A percentile compares a stretch with the other conserved stretches of the same genome.
These are phyloP conservation scores for Entelurus aequoreus DNA, from an alignment of 2,113 vertebrate genomes.

Conservation along the genomic window DNA sequence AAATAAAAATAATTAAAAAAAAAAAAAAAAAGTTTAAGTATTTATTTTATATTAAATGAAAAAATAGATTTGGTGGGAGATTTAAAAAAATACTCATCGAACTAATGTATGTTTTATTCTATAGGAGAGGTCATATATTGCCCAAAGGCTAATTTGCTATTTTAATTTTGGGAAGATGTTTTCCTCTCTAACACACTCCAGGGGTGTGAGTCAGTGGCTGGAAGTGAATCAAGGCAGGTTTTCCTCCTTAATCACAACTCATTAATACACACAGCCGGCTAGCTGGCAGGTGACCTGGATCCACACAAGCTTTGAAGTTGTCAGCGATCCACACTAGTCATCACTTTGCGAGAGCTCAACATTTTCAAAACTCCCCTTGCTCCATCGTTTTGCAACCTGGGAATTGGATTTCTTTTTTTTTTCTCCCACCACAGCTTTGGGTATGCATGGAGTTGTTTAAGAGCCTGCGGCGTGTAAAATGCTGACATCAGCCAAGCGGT, in stretches of 20 bases:
- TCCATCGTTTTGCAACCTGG: conserved; percentile 40
- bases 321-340: conserved; percentile 59
- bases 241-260: conserved; percentile 48
- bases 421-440: conserved; percentile 27
- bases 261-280: conserved; percentile 40
- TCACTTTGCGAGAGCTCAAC: conserved; percentile 61
- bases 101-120: conserved; percentile 5
- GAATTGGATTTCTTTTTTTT: conserved; percentile 38
- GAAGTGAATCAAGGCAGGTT: conserved; percentile 34
- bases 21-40: too few relatives aligned
- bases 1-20: too few relatives aligned
- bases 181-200: conserved; percentile 16
- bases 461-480: conserved; percentile 46
- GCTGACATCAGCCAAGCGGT: conserved; percentile 56
- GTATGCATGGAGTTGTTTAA: conserved; percentile 37
- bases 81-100: conserved; percentile 16
- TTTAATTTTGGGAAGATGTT: conserved; percentile 23
- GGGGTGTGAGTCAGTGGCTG: conserved; percentile 17
- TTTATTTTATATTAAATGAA: background rate
- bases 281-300: conserved; percentile 64
- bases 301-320: conserved; percentile 60
- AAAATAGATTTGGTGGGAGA: background rate
- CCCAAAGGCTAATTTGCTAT: conserved; percentile 16
- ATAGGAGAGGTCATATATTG: background rate
- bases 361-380: conserved; percentile 47